These are phyloP conservation scores for Naja naja DNA, from an alignment of 2,113 vertebrate species.

Conservation along the genomic window DNA sequence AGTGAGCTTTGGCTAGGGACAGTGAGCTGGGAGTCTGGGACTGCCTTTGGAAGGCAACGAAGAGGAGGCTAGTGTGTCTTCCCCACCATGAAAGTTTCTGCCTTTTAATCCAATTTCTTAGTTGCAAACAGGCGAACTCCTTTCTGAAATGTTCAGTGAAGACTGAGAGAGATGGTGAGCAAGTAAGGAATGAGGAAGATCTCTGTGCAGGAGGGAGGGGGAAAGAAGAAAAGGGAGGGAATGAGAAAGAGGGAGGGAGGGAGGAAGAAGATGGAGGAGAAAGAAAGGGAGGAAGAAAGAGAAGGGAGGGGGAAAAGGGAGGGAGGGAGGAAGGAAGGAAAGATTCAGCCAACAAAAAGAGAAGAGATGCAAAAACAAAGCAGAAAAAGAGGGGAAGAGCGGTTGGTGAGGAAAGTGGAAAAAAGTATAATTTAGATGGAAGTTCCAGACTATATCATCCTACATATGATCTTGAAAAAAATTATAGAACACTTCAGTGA, in stretches of 20 bases:
- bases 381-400: neutral
- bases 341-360: neutral
- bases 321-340: neutral
- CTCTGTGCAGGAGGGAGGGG: neutral
- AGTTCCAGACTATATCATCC: neutral
- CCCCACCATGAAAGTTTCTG: neutral
- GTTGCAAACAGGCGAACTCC: neutral
- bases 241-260: accelerated
- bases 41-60: neutral
- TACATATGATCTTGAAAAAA: neutral
- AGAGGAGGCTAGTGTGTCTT: neutral
- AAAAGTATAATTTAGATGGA: neutral
- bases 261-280: accelerated
- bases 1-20: neutral
- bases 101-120: neutral
- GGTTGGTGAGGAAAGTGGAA: neutral
- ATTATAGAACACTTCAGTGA: neutral
- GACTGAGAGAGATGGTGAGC: neutral
- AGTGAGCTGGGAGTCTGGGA: neutral
- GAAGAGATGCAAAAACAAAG: neutral
- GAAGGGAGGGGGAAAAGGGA: accelerated
- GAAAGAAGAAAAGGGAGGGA: neutral
- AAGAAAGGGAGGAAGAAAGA: accelerated
- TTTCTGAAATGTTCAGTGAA: neutral
- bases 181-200: neutral